Base-by-base conservation (phyloP, 2,888 invertebrate species). In the Epirrhoe alternata region DNA sequence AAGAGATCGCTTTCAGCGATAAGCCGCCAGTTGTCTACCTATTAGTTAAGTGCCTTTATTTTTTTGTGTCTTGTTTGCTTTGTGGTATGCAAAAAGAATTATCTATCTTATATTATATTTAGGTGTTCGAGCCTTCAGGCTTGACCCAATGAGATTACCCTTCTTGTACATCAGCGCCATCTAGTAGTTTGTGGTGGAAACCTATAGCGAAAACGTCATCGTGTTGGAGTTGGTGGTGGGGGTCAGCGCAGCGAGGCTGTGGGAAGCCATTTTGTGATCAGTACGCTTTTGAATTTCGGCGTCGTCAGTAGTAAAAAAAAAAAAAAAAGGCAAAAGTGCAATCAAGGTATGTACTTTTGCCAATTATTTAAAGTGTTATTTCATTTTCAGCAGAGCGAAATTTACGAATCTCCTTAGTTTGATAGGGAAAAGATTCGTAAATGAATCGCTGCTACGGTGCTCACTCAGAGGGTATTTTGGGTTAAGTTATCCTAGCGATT, bases 371-470 rank as follows among this genome's bases (percentile, higher is more conserved):
- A 42, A 42, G 42, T 42, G 42, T 42, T 42, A 42, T 42, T 3
- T 42, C 1, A 42, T 42, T 12, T 12, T 42, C 42, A 10, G n/a
- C 42, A 42, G 6, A 42, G 42, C 42, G 42, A 42, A 42, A 42
- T 42, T 42, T 10, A 42, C 42, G 42, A 42, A 42, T 42, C 42
- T 42, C 42, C 42, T 10, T 42, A 42, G 42, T 42, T 42, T 42
- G 42, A 6, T 42, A 42, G 12, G 42, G 42, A 42, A 42, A 42
- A 2, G 42, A 42, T 42, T 42, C 10, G 42, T 42, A 42, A 42
- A 10, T 42, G 6, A 8, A 12, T 42, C 42, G 42, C 42, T 42
- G 10, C 4, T n/a, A 42, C 10, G 42, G 1, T 10, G 10, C 42
- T 42, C 6, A 10, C 42, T 42, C 42, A 42, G 42, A 42, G n/a